phyloP scores from a whole-genome alignment of 2,797 vertebrate genomes.

The Sebastes reedi region DNA sequence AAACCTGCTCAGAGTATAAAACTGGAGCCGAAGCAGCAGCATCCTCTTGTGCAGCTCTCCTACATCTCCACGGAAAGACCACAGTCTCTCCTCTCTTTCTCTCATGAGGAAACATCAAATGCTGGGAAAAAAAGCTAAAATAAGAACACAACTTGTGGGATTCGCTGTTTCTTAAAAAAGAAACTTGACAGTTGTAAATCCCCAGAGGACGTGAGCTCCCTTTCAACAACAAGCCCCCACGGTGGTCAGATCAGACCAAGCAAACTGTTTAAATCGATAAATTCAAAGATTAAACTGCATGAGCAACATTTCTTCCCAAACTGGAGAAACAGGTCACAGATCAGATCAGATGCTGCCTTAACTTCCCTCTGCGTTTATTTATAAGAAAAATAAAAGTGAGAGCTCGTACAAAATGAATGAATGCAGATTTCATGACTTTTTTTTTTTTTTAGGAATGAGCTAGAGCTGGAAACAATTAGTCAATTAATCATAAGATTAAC shows the following conservation, averaged over 20 bases:
- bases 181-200: conserved; percentile 35
- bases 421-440: not conserved
- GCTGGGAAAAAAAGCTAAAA: conserved; percentile 12
- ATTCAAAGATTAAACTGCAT: not conserved
- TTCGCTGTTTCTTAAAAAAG: conserved; percentile 33
- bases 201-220: conserved; percentile 7
- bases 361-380: not conserved
- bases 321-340: conserved; percentile 20
- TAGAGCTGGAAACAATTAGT: not conserved
- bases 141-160: conserved; percentile 43
- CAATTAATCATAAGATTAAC: not conserved
- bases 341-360: not conserved
- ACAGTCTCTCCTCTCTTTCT: not conserved
- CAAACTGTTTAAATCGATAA: conserved; percentile 14
- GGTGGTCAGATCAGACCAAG: conserved; percentile 32
- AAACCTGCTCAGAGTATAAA: conserved; percentile 9
- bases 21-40: conserved; percentile 13
- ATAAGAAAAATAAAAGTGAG: not conserved
- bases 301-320: not conserved
- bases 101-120: conserved; percentile 44
- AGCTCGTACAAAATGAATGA: not conserved
- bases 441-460: not conserved
- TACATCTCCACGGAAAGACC: conserved; percentile 16
- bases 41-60: conserved; percentile 5
- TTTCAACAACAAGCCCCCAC: conserved; percentile 5